phyloP scores from a whole-genome alignment of 2,113 vertebrate genomes.

The Centropus unirufus region DNA sequence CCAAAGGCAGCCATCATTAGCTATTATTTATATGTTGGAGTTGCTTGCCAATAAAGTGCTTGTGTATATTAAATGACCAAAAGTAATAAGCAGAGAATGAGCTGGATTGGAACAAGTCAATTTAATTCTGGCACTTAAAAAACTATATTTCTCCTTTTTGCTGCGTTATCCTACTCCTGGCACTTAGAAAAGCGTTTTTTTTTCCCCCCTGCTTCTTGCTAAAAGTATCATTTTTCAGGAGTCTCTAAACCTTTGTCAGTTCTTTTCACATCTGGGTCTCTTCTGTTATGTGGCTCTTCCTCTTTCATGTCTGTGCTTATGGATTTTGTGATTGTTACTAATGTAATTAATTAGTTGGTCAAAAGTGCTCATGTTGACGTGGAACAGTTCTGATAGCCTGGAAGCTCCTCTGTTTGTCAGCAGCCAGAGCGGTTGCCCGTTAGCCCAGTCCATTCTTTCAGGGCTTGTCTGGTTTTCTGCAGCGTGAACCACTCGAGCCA shows the following conservation, averaged over 20 bases:
- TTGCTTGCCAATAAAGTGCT: slow-evolving; percentile 72
- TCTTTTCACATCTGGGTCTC: background rate
- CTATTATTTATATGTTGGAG: slow-evolving; percentile 69
- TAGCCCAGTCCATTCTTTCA: background rate
- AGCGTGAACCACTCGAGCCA: background rate
- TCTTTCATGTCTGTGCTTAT: rapidly evolving
- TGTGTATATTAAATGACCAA: slow-evolving; percentile 66
- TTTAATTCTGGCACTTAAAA: slow-evolving; percentile 55
- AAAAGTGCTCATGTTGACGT: rapidly evolving
- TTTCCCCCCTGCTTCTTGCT: background rate
- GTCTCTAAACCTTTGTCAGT: background rate
- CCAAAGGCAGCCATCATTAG: slow-evolving; percentile 68
- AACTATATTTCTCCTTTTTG: slow-evolving; percentile 40
- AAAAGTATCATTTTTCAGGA: background rate
- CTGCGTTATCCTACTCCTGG: background rate
- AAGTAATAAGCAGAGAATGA: slow-evolving; percentile 66
- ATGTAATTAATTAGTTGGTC: background rate
- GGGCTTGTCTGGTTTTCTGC: background rate
- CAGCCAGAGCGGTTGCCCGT: background rate
- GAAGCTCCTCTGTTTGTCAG: background rate
- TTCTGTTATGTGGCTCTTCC: background rate
- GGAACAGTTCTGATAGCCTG: background rate
- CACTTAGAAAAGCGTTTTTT: background rate
- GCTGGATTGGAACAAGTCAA: slow-evolving; percentile 8
- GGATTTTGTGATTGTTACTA: background rate